Base-by-base conservation (phyloP, 2,113 vertebrate species). In the Dipodomys stephensi region DNA sequence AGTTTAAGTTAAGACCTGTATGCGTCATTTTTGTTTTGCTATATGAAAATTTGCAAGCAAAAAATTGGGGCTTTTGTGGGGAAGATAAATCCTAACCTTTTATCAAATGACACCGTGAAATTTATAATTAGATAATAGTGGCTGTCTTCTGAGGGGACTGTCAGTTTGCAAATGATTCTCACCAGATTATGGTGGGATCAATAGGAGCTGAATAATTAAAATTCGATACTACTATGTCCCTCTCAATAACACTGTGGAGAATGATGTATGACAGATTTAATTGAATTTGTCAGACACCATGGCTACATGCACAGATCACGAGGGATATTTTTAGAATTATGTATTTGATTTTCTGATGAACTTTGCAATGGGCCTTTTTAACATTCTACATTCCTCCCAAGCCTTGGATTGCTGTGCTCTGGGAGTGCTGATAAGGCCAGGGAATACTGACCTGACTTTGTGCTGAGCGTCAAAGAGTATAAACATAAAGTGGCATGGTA, bases 151-250 rank as follows among this genome's bases (percentile, higher is more conserved):
- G 93, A 94, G 96, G 95, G 93, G 83, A 96, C 96, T 98, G 98
- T 97, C 97, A 97, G 96, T 97, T 96, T 90, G 91, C 97, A 98
- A 98, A 97, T 98, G 97, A 97, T 98, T 98, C 97, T 98, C 96
- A 94, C 96, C 97, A 96, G 97, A 98, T 98, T 98, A 98, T 98
- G 94, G 97, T 96, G 93, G 87, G 96, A 98, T 98, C 98, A 95
- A 98, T 98, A 98, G 94, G 73, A 96, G 96, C 97, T 98, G 98
- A 98, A 98, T 98, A 98, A 98, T 98, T 98, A 98, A 98, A 98
- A 98, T 98, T 98, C 96, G 91, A 98, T 98, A 98, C 95, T 97
- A 92, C 97, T 94, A 96, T 92, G 96, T 98, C 97, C 98, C 90
- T 98, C 97, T 98, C 98, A 98, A 98, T 98, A 98, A 98, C 95